Evolutionary conservation across 1,140 invertebrate genomes (phyloP).

Genomic region (Temnothorax curvispinosus): DNA sequence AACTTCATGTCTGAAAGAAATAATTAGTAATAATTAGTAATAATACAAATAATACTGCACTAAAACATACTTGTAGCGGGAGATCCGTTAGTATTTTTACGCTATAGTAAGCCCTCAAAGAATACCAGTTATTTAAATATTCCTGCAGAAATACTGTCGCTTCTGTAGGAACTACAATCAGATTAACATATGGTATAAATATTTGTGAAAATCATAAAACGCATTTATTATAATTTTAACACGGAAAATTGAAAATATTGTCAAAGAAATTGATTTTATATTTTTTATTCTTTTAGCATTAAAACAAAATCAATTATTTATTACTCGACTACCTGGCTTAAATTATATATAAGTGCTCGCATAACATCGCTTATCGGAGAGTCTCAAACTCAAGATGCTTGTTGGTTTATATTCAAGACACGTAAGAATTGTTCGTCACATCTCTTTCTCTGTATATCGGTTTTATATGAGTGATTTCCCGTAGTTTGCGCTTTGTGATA

Average conservation of each 20-base stretch:
- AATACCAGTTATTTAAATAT: slow-evolving; percentile 96
- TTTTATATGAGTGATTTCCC: no score
- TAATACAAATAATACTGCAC: neutral
- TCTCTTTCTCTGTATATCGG: no score
- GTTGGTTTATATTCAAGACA: no score
- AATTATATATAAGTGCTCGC: no score
- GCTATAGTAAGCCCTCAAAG: slow-evolving; percentile 92
- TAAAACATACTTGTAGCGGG: slow-evolving; percentile 91
- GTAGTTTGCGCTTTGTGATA: no score
- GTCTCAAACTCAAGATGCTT: no score
- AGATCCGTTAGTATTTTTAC: slow-evolving; percentile 95
- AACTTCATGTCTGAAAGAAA: neutral
- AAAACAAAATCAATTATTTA: no score
- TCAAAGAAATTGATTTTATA: neutral
- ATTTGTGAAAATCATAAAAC: slow-evolving; percentile 24
- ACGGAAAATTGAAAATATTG: no score
- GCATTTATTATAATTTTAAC: neutral
- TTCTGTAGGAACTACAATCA: slow-evolving; percentile 91
- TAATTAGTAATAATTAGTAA: neutral
- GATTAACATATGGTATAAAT: neutral
- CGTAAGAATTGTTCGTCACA: no score
- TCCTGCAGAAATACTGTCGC: slow-evolving; percentile 94
- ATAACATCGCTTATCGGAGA: no score
- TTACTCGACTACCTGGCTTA: no score
- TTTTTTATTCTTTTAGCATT: neutral